These are phyloP conservation scores for Drosophila paramelanica DNA, from an alignment of 2,888 invertebrate species.

Conservation along the genomic window DNA sequence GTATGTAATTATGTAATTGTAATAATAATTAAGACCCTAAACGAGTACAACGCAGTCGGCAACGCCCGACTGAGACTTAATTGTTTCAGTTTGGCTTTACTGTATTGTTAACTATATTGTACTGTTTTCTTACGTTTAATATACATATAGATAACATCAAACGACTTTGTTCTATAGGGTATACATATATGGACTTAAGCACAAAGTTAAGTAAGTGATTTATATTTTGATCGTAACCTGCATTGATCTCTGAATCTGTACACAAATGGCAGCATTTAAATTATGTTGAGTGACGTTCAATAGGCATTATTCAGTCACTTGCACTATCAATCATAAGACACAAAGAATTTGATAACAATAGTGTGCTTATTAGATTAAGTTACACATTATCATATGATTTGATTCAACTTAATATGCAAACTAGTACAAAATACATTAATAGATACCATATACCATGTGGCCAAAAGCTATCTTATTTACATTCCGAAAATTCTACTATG, in stretches of 20 bases:
- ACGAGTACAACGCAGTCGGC: too few relatives aligned
- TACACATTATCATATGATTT: constrained; percentile 1
- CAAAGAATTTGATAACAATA: constrained; percentile 55
- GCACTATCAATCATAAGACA: constrained; percentile 63
- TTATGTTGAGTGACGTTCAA: constrained; percentile 29
- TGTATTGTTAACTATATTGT: constrained; percentile 46
- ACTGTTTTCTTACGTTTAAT: constrained; percentile 17
- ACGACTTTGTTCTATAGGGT: constrained; percentile 12
- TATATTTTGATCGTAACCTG: too few relatives aligned
- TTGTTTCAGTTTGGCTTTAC: constrained; percentile 18
- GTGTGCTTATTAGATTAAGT: constrained; percentile 26
- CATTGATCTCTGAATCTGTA: too few relatives aligned
- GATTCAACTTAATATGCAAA: constrained; percentile 34
- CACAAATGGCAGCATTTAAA: constrained; percentile 31
- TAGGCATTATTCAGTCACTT: constrained; percentile 55
- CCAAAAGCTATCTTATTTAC: constrained; percentile 34
- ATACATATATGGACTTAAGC: too few relatives aligned
- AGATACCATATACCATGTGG: constrained; percentile 15
- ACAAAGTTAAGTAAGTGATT: too few relatives aligned
- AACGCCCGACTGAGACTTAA: too few relatives aligned
- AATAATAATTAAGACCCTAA: too few relatives aligned
- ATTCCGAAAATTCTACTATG: constrained; percentile 7
- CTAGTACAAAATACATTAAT: constrained; percentile 56
- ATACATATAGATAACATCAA: constrained; percentile 37
- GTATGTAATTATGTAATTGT: too few relatives aligned